phyloP scores from a whole-genome alignment of 2,797 vertebrate species.

The Cyclura pinguis region DNA sequence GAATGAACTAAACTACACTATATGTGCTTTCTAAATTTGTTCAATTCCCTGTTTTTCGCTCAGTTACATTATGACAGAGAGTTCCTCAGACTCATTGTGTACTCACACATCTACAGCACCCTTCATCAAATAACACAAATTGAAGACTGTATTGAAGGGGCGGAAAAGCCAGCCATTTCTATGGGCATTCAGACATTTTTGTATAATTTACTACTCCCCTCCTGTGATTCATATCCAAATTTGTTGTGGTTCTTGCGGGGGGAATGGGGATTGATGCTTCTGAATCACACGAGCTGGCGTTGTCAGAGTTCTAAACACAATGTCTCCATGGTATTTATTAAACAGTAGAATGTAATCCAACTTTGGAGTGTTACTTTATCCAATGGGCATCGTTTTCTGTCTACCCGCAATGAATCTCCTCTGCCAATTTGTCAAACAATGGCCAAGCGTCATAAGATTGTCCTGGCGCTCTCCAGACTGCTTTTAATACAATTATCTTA shows the following conservation, averaged over 20 bases:
- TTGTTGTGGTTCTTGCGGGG: background rate
- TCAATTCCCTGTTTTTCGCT: background rate
- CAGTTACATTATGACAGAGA: background rate
- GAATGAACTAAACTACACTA: background rate
- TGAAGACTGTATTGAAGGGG: background rate
- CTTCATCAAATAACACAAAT: background rate
- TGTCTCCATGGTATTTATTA: background rate
- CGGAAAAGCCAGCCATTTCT: background rate
- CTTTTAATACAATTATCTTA: background rate
- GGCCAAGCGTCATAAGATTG: background rate
- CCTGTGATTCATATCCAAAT: background rate
- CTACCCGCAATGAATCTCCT: background rate
- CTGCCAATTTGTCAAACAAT: background rate
- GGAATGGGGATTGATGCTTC: too few relatives aligned
- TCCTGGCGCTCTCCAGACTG: background rate
- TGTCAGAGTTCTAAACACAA: background rate
- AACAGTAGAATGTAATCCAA: background rate
- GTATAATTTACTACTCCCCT: background rate
- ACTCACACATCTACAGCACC: background rate
- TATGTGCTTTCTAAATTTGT: background rate
- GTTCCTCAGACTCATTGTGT: background rate
- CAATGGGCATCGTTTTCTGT: background rate
- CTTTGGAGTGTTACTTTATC: background rate
- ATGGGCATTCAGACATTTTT: background rate
- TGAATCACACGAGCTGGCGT: too few relatives aligned